A percentile compares a stretch with the other conserved stretches of the same genome.
Conservation (phyloP, 2,888 invertebrate species). For the Danaus chrysippus region DNA sequence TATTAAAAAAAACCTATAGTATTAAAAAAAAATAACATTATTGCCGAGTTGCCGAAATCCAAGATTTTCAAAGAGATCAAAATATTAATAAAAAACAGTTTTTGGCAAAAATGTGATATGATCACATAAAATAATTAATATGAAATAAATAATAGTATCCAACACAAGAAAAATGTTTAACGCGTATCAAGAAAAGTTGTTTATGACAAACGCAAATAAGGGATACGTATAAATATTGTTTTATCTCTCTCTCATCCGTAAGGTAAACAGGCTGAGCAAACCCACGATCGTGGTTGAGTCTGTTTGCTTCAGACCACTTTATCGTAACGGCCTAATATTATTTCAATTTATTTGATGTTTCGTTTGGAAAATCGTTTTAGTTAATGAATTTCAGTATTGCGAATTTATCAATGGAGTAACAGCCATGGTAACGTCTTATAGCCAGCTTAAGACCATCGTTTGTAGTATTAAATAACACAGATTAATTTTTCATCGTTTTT, state of each 20-base stretch:
- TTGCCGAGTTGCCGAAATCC: too few relatives aligned
- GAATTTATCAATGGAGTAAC: neutral
- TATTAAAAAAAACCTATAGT: too few relatives aligned
- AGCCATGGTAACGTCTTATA: too few relatives aligned
- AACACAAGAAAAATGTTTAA: slow-evolving; percentile 36
- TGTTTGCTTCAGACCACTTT: slow-evolving; percentile 13
- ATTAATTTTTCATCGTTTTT: too few relatives aligned
- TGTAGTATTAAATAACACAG: too few relatives aligned
- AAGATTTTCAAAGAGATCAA: too few relatives aligned
- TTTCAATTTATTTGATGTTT: neutral
- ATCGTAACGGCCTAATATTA: slow-evolving; percentile 19
- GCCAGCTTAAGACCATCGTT: too few relatives aligned
- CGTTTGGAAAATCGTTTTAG: neutral
- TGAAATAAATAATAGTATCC: too few relatives aligned
- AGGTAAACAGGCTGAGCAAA: slow-evolving; percentile 54
- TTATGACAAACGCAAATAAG: slow-evolving; percentile 60
- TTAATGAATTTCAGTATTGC: neutral
- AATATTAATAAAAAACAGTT: too few relatives aligned
- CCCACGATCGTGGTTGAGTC: slow-evolving; percentile 32
- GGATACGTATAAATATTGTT: slow-evolving; percentile 63
- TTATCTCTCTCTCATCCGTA: slow-evolving; percentile 61
- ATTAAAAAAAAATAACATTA: too few relatives aligned
- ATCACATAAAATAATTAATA: too few relatives aligned
- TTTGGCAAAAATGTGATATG: too few relatives aligned
- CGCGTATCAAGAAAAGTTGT: slow-evolving; percentile 41